Evolutionary conservation across 2,888 invertebrate genomes (phyloP).

Genomic region (Panopea generosa): DNA sequence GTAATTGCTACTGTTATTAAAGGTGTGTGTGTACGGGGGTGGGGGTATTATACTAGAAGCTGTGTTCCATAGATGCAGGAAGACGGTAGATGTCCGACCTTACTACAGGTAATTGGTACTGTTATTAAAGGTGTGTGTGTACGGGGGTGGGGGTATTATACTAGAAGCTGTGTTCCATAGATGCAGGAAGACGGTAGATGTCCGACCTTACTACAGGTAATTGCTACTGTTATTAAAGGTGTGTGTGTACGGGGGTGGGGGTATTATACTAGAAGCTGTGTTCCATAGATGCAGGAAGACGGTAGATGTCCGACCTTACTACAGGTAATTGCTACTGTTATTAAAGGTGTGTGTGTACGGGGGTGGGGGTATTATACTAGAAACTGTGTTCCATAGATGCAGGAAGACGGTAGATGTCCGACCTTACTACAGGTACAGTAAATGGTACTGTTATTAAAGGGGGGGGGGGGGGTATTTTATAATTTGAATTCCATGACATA

Average conservation of each 20-base stretch:
- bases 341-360: conserved; percentile 29
- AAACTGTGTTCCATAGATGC: conserved; percentile 90
- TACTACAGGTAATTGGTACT: conserved; percentile 92
- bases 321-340: conserved; percentile 87
- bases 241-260: conserved; percentile 85
- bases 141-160: conserved; percentile 87
- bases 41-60: conserved; percentile 87
- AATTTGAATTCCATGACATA: conserved; percentile 89
- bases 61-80: conserved; percentile 92
- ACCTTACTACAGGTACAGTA: conserved; percentile 93
- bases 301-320: conserved; percentile 93
- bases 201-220: conserved; percentile 92
- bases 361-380: conserved; percentile 87
- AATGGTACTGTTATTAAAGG: too few species aligned
- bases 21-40: conserved; percentile 80
- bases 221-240: conserved; percentile 57
- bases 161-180: conserved; percentile 89
- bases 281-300: conserved; percentile 93
- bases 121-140: too few species aligned
- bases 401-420: conserved; percentile 92
- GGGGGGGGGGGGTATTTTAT: conserved; percentile 87
- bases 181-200: conserved; percentile 92
- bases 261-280: conserved; percentile 86
- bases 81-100: conserved; percentile 91
- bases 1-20: conserved; percentile 80